phyloP scores from a whole-genome alignment of 1,140 invertebrate species.

The Neuroterus valhalla region DNA sequence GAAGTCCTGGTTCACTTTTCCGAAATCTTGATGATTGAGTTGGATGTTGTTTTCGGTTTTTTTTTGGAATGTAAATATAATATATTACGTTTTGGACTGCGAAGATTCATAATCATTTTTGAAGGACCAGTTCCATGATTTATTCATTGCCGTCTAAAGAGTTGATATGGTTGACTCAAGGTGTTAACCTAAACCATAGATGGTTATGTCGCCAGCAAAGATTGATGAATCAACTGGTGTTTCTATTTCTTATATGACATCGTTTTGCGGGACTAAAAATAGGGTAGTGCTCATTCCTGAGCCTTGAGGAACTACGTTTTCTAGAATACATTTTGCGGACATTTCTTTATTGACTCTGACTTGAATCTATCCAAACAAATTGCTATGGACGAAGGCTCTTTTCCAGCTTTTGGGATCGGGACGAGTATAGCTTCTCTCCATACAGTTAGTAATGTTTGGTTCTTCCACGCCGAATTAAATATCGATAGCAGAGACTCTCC shows the following conservation, averaged over 20 bases:
- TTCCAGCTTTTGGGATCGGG: background rate
- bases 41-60: no score
- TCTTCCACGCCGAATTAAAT: background rate
- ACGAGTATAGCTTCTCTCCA: background rate
- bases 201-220: conserved; percentile 18
- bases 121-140: background rate
- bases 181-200: background rate
- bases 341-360: conserved; percentile 3
- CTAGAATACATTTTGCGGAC: background rate
- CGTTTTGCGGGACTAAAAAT: conserved; percentile 43
- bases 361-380: conserved; percentile 31
- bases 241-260: background rate
- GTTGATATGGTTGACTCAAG: background rate
- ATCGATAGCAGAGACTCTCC: background rate
- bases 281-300: conserved; percentile 43
- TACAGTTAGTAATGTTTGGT: background rate
- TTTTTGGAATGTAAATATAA: conserved; percentile 1
- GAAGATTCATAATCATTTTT: conserved; percentile 3
- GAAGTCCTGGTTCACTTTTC: no score
- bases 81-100: background rate
- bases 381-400: conserved; percentile 32
- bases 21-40: no score
- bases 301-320: conserved; percentile 40
- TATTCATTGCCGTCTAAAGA: background rate
- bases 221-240: background rate